phyloP scores from a whole-genome alignment of 2,888 invertebrate species.

The Druceiella hillmani region DNA sequence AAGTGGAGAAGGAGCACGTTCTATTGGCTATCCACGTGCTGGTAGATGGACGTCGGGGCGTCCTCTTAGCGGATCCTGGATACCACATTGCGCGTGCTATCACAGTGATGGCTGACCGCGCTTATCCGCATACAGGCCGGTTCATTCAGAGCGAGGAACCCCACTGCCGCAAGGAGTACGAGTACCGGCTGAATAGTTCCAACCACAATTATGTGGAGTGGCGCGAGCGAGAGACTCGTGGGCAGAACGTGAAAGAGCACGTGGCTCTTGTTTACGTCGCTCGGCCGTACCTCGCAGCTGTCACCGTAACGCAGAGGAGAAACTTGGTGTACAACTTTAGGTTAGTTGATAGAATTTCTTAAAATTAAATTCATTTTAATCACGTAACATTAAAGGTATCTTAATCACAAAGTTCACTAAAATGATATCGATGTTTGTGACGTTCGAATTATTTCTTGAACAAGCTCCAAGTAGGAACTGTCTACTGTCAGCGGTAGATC shows the following conservation, averaged over 20 bases:
- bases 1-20: constrained; percentile 84
- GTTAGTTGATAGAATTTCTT: constrained; percentile 29
- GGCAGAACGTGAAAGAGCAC: constrained; percentile 54
- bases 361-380: too few relatives aligned
- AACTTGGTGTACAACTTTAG: constrained; percentile 80
- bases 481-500: too few relatives aligned
- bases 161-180: constrained; percentile 76
- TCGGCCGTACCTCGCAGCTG: constrained; percentile 71
- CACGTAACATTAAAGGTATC: too few relatives aligned
- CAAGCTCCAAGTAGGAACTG: too few relatives aligned
- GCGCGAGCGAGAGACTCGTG: constrained; percentile 73
- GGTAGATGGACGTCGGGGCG: constrained; percentile 68
- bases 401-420: too few relatives aligned
- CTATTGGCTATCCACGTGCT: constrained; percentile 72
- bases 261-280: constrained; percentile 74
- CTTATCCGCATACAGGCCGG: constrained; percentile 89
- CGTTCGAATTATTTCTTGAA: too few relatives aligned
- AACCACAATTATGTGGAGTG: constrained; percentile 78
- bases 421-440: too few relatives aligned
- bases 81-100: constrained; percentile 86
- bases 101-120: constrained; percentile 80
- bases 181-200: constrained; percentile 65
- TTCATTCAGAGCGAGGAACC: constrained; percentile 78
- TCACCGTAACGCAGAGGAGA: constrained; percentile 83
- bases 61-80: constrained; percentile 81